A percentile compares a stretch with the other conserved stretches of the same genome.
Conservation (phyloP, 2,888 invertebrate species). For the Drosophila subquinaria region DNA sequence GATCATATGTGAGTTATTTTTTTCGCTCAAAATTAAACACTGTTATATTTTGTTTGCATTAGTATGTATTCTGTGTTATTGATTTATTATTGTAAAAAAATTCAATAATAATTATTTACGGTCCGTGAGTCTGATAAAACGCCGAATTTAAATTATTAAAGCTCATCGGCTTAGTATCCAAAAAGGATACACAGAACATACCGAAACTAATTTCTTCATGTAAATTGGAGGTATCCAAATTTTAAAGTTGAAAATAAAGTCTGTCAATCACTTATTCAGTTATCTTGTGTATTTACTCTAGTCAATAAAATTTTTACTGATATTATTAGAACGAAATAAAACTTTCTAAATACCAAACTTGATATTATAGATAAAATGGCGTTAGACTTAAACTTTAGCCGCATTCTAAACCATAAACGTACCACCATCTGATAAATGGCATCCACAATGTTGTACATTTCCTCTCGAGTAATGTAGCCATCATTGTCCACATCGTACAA, state of each 20-base stretch:
- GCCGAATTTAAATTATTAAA: no score
- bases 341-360: background rate
- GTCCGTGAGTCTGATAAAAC: no score
- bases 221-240: no score
- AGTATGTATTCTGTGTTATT: no score
- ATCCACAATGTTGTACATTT: constrained; percentile 98
- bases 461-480: constrained; percentile 97
- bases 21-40: no score
- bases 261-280: background rate
- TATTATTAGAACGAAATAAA: background rate
- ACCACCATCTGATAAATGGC: constrained; percentile 99
- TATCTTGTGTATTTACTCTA: no score
- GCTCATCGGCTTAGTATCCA: no score
- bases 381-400: background rate
- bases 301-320: background rate
- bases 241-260: background rate
- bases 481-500: constrained; percentile 98
- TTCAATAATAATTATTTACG: no score
- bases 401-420: constrained; percentile 86
- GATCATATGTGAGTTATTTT: no score
- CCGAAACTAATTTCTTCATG: background rate
- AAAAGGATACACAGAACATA: background rate
- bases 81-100: no score
- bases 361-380: background rate
- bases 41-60: no score